A percentile compares a stretch with the other conserved stretches of the same genome.
Evolutionary conservation across 2,113 vertebrate species (phyloP).

Genomic region (Thamnaconus septentrionalis): DNA sequence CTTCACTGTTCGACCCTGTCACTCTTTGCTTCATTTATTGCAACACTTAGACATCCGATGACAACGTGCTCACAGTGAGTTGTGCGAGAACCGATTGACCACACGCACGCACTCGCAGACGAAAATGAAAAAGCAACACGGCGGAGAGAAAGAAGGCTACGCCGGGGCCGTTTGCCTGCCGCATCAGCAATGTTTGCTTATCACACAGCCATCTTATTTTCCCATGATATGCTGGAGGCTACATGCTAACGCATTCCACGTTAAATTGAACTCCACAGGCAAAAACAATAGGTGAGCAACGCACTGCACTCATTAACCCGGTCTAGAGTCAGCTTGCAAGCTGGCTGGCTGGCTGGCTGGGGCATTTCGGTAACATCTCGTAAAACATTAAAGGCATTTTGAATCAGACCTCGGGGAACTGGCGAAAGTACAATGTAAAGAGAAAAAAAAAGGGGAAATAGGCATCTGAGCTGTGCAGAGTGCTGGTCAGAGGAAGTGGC

Average conservation of each 20-base stretch:
- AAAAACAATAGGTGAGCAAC: too few relatives aligned
- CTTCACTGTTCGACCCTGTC: neutral
- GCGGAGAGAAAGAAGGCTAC: neutral
- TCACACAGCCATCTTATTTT: slow-evolving; percentile 45
- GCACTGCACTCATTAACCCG: too few relatives aligned
- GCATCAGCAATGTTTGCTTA: slow-evolving; percentile 45
- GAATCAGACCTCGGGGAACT: too few relatives aligned
- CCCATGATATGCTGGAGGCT: slow-evolving; percentile 22
- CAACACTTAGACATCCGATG: too few relatives aligned
- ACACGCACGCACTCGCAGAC: slow-evolving; percentile 32
- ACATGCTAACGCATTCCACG: neutral
- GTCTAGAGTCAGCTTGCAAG: too few relatives aligned
- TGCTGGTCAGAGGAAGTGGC: slow-evolving; percentile 24
- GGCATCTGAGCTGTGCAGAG: slow-evolving; percentile 8
- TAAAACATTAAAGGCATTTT: too few relatives aligned
- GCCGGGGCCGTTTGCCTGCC: slow-evolving; percentile 22
- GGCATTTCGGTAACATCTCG: too few relatives aligned
- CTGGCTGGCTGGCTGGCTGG: too few relatives aligned
- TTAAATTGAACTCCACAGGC: neutral
- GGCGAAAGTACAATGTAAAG: too few relatives aligned
- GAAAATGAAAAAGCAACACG: neutral
- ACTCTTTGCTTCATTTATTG: neutral
- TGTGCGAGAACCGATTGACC: slow-evolving; percentile 17
- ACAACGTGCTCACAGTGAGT: neutral
- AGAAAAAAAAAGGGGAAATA: slow-evolving; percentile 26